Conservation (phyloP, 2,888 invertebrate genomes). For the Yponomeuta plumbellus region DNA sequence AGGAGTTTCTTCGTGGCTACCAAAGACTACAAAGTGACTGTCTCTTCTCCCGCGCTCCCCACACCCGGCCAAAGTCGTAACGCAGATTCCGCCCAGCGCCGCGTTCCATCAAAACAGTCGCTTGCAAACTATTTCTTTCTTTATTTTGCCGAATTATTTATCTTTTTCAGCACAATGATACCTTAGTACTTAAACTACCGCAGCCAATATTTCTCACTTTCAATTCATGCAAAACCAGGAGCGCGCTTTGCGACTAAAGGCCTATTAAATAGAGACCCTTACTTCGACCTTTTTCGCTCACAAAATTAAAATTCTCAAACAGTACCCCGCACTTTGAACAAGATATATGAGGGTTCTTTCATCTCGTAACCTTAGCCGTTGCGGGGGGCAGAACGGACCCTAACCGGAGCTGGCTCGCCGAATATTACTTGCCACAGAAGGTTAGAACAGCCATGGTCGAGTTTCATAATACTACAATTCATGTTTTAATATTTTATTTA, state of each 20-base stretch:
- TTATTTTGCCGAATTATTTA: too few species aligned
- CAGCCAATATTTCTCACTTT: neutral
- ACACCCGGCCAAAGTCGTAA: too few species aligned
- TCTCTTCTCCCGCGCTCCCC: too few species aligned
- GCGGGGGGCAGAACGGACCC: conserved; percentile 27
- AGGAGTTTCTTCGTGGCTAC: too few species aligned
- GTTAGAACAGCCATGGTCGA: neutral
- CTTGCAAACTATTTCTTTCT: too few species aligned
- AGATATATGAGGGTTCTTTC: conserved; percentile 74
- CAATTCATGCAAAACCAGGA: neutral
- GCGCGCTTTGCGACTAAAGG: conserved; percentile 10
- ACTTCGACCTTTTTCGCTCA: conserved; percentile 33
- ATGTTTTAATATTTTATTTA: too few species aligned
- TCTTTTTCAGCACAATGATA: too few species aligned
- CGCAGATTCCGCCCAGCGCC: too few species aligned
- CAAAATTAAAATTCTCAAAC: conserved; percentile 74
- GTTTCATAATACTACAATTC: too few species aligned
- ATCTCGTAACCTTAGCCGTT: conserved; percentile 72
- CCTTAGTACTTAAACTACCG: neutral
- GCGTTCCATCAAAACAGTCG: too few species aligned
- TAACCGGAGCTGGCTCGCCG: conserved; percentile 24
- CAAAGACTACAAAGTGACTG: too few species aligned
- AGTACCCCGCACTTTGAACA: conserved; percentile 65
- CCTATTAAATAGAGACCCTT: conserved; percentile 3
- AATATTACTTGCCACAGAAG: neutral